Conservation (phyloP, 2,797 vertebrate genomes). For the Sebastes ruberrimus region DNA sequence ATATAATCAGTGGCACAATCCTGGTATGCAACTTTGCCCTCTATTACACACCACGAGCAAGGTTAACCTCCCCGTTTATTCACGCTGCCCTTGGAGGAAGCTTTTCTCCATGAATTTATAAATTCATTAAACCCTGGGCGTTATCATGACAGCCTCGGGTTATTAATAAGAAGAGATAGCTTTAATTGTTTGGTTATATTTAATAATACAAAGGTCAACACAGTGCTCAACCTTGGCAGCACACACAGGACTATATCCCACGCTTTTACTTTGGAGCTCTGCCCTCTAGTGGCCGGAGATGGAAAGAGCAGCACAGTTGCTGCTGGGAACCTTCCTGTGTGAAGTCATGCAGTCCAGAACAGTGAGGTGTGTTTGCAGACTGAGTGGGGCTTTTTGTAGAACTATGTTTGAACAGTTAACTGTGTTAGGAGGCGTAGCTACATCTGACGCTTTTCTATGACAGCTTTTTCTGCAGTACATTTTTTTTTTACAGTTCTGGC, state of each 20-base stretch:
- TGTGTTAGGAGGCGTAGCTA: slow-evolving; percentile 20
- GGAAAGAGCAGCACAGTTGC: slow-evolving; percentile 2
- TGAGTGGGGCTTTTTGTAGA: not conserved
- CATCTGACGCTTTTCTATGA: slow-evolving; percentile 30
- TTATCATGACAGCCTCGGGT: slow-evolving; percentile 36
- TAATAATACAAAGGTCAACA: slow-evolving; percentile 68
- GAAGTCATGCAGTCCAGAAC: slow-evolving; percentile 37
- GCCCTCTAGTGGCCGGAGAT: slow-evolving; percentile 69
- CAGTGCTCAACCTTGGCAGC: slow-evolving; percentile 51
- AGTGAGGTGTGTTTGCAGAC: not conserved
- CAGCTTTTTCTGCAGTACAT: not conserved
- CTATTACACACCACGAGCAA: slow-evolving; percentile 44
- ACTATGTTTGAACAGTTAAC: not conserved
- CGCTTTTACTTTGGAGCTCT: slow-evolving; percentile 31
- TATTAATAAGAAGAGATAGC: slow-evolving; percentile 45
- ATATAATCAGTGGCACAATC: slow-evolving; percentile 19
- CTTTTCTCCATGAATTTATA: slow-evolving; percentile 51
- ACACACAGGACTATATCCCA: not conserved
- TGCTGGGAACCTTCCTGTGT: not conserved
- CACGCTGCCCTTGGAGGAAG: slow-evolving; percentile 39
- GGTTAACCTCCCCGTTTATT: slow-evolving; percentile 49
- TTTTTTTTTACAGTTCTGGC: not conserved
- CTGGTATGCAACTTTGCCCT: slow-evolving; percentile 38
- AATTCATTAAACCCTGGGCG: slow-evolving; percentile 44
- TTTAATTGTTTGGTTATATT: slow-evolving; percentile 61